Conservation (phyloP, 2,888 invertebrate species). For the Mactromeris polynyma region DNA sequence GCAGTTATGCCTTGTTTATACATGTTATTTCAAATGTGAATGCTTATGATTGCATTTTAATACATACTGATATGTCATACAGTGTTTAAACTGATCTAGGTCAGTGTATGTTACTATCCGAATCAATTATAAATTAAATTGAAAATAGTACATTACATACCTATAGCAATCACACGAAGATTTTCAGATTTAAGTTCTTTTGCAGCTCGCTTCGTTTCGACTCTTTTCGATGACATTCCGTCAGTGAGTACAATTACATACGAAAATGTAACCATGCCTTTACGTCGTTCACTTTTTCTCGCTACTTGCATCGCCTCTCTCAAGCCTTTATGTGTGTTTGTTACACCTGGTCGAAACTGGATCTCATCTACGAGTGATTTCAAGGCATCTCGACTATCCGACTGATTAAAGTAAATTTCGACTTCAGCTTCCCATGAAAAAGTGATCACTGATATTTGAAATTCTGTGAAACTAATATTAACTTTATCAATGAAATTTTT, state of each 20-base stretch:
- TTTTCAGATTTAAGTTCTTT: background rate
- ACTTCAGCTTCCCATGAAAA: slow-evolving; percentile 17
- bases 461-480: slow-evolving; percentile 26
- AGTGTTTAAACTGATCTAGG: no score
- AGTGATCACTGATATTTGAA: slow-evolving; percentile 31
- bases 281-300: slow-evolving; percentile 27
- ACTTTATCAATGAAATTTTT: slow-evolving; percentile 18
- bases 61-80: no score
- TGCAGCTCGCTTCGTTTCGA: slow-evolving; percentile 4
- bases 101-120: no score
- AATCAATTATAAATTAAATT: no score
- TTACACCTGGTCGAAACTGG: slow-evolving; percentile 26
- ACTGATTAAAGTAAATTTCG: slow-evolving; percentile 19
- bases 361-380: slow-evolving; percentile 9
- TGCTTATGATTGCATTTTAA: no score
- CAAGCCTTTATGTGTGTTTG: slow-evolving; percentile 26
- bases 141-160: background rate
- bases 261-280: slow-evolving; percentile 16
- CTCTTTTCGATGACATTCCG: slow-evolving; percentile 20
- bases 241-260: slow-evolving; percentile 30
- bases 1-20: no score
- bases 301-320: slow-evolving; percentile 6
- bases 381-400: background rate
- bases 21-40: no score
- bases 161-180: slow-evolving; percentile 20